Evolutionary conservation across 2,888 invertebrate genomes (phyloP).

Genomic region (Drosophila melanosoma): DNA sequence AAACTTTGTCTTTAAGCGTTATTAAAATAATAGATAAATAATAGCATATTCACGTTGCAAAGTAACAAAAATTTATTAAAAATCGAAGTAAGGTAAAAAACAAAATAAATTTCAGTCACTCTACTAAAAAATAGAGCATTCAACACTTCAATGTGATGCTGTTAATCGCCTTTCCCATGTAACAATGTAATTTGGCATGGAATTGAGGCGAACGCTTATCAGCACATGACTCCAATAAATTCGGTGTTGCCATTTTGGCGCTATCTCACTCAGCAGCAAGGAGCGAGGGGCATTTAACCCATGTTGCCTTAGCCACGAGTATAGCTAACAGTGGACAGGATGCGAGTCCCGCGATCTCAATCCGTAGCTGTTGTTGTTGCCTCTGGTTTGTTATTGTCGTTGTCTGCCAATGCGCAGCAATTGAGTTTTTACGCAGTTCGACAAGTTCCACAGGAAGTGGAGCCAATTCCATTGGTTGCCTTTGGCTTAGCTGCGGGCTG

Average conservation of each 20-base stretch:
- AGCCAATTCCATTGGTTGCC: constrained; percentile 43
- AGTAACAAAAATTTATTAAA: too few relatives aligned
- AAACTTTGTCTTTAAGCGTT: background rate
- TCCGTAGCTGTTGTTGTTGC: constrained; percentile 47
- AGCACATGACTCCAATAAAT: constrained; percentile 80
- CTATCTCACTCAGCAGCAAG: constrained; percentile 66
- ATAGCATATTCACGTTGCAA: too few relatives aligned
- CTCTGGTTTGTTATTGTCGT: constrained; percentile 13
- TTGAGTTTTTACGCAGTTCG: constrained; percentile 81
- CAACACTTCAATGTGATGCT: constrained; percentile 11
- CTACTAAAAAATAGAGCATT: constrained; percentile 30
- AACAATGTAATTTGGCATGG: constrained; percentile 78
- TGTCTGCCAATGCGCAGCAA: constrained; percentile 67
- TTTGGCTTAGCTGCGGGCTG: constrained; percentile 65
- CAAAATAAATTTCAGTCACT: background rate
- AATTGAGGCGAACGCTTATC: constrained; percentile 71
- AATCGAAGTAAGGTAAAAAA: background rate
- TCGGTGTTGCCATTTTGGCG: constrained; percentile 66
- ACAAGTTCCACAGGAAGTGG: constrained; percentile 60
- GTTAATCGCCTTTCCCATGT: constrained; percentile 31
- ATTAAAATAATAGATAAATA: background rate
- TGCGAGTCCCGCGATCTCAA: constrained; percentile 37
- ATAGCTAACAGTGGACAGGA: constrained; percentile 8
- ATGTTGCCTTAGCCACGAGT: constrained; percentile 41
- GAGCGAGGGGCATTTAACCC: constrained; percentile 61